Evolutionary conservation across 1,140 invertebrate genomes (phyloP).

Genomic region (Drosophila athabasca): DNA sequence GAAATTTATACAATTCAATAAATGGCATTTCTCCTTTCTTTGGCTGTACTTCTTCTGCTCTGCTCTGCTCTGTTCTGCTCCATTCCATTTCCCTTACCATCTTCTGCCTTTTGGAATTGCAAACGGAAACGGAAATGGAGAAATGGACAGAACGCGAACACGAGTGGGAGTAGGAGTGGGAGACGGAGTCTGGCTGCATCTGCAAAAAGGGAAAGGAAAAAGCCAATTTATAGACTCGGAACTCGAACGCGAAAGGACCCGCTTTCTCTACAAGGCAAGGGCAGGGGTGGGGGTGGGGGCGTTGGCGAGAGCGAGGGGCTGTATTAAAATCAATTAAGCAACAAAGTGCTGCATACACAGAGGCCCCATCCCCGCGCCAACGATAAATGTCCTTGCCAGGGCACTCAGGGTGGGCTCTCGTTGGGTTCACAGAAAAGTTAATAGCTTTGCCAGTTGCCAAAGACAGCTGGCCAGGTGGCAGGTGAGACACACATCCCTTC

Average conservation of each 20-base stretch:
- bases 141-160: conserved; percentile 41
- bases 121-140: conserved; percentile 77
- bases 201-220: conserved; percentile 51
- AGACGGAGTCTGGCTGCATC: conserved; percentile 10
- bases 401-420: too few relatives aligned
- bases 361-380: conserved; percentile 30
- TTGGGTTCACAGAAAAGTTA: conserved; percentile 53
- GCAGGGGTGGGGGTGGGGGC: not conserved
- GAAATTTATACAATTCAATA: conserved; percentile 83
- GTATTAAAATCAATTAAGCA: conserved; percentile 81
- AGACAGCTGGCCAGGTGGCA: conserved; percentile 34
- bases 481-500: not conserved
- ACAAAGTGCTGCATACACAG: conserved; percentile 77
- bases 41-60: conserved; percentile 13
- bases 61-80: not conserved
- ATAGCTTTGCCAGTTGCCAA: conserved; percentile 75
- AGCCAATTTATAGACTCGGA: conserved; percentile 76
- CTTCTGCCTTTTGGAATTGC: conserved; percentile 66
- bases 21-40: conserved; percentile 76
- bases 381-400: conserved; percentile 66
- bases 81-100: conserved; percentile 16
- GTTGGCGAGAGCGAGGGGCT: conserved; percentile 44
- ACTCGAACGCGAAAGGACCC: conserved; percentile 45
- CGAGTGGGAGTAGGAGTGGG: too few relatives aligned
- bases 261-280: not conserved